Evolutionary conservation across 2,888 invertebrate species (phyloP).

Genomic region (Octonoba sinensis): DNA sequence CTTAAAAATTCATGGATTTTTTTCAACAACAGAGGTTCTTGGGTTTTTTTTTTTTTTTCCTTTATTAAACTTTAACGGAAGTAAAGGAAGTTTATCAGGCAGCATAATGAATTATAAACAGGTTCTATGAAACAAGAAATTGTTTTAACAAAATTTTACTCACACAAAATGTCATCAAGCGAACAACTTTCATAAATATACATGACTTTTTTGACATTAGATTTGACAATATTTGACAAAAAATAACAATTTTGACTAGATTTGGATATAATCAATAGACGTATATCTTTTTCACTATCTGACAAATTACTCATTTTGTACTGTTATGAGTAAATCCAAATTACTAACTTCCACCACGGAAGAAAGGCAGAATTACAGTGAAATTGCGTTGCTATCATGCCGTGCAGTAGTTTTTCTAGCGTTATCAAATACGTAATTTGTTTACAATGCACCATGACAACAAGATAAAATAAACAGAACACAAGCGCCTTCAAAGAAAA

Average conservation of each 20-base stretch:
- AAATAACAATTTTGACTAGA: slow-evolving; percentile 33
- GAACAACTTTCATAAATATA: slow-evolving; percentile 54
- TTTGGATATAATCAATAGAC: slow-evolving; percentile 41
- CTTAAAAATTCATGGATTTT: too few relatives aligned
- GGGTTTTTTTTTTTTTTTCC: too few relatives aligned
- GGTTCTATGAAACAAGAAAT: too few relatives aligned
- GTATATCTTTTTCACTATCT: slow-evolving; percentile 3
- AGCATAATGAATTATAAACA: too few relatives aligned
- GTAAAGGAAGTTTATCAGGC: too few relatives aligned
- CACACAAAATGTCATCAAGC: slow-evolving; percentile 57
- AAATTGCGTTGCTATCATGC: too few relatives aligned
- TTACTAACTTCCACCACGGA: neutral
- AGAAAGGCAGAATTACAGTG: neutral
- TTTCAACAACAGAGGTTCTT: too few relatives aligned
- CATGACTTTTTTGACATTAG: slow-evolving; percentile 45
- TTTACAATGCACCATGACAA: slow-evolving; percentile 47
- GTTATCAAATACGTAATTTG: slow-evolving; percentile 19
- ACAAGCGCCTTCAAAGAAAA: neutral
- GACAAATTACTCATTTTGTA: neutral
- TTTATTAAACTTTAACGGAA: too few relatives aligned
- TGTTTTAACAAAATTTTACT: slow-evolving; percentile 6
- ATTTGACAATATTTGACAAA: slow-evolving; percentile 30
- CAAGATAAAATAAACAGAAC: slow-evolving; percentile 8
- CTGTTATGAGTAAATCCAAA: neutral
- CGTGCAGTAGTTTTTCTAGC: too few relatives aligned